phyloP scores from a whole-genome alignment of 2,797 vertebrate genomes.

The Poeciliopsis paucimaculata region DNA sequence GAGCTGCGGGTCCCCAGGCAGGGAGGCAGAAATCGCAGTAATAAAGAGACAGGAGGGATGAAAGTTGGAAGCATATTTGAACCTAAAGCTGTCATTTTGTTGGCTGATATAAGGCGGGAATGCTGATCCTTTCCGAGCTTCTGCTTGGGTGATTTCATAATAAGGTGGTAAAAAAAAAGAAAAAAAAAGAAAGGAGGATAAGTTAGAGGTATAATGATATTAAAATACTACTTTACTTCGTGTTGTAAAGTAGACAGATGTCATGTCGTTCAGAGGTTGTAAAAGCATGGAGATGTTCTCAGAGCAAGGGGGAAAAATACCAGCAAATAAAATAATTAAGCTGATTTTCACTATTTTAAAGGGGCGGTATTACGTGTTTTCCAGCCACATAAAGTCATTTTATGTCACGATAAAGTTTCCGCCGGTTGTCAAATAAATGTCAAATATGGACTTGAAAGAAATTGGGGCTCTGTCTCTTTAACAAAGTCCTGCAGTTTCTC shows the following conservation, averaged over 20 bases:
- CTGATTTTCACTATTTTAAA: background rate
- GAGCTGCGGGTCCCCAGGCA: constrained; percentile 42
- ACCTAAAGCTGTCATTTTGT: constrained; percentile 18
- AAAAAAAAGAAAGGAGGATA: background rate
- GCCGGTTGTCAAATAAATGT: too few relatives aligned
- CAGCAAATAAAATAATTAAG: background rate
- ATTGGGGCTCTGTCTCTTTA: too few relatives aligned
- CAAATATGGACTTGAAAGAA: too few relatives aligned
- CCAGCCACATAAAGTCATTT: too few relatives aligned
- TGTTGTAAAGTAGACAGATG: background rate
- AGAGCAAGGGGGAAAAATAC: background rate
- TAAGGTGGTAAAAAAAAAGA: background rate
- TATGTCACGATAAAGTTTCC: too few relatives aligned
- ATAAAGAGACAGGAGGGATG: constrained; percentile 54
- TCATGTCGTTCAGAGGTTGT: background rate
- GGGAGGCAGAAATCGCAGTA: constrained; percentile 57
- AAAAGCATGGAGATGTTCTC: background rate
- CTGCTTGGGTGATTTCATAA: background rate
- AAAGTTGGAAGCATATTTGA: constrained; percentile 28
- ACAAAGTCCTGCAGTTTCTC: too few relatives aligned
- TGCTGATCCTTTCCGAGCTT: background rate
- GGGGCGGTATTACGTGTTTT: too few relatives aligned
- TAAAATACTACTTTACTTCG: background rate
- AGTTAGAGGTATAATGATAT: background rate
- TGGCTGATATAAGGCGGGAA: background rate